Percentiles rank a stretch among this genome's conserved stretches.
Conservation (phyloP, 2,797 vertebrate species). For the Trachops cirrhosus region DNA sequence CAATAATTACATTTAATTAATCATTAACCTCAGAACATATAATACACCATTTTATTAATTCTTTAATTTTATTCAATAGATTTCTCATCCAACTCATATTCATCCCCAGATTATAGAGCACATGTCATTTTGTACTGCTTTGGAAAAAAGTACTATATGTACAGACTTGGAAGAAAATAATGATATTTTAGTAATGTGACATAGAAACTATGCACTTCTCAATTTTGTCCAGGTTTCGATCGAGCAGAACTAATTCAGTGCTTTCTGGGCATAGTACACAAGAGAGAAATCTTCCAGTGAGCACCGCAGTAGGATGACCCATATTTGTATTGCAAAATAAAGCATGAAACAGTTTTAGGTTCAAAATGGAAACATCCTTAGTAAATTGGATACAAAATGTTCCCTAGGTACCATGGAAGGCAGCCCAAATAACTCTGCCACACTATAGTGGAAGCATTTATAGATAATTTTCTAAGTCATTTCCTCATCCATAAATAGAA, state of each 20-base stretch:
- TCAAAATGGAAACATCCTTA: conserved; percentile 42
- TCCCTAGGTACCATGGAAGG: neutral
- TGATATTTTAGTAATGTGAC: conserved; percentile 41
- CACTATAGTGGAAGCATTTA: neutral
- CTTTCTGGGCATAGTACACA: conserved; percentile 44
- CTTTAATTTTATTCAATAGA: neutral
- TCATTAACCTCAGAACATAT: neutral
- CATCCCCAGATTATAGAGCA: neutral
- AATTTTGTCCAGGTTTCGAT: conserved; percentile 30
- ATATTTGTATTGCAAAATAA: conserved; percentile 56
- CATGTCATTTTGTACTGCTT: conserved; percentile 10
- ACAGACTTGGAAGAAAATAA: conserved; percentile 34
- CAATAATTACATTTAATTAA: conserved; percentile 17
- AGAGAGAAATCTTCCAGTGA: conserved; percentile 43
- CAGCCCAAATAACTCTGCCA: neutral
- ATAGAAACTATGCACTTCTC: conserved; percentile 40
- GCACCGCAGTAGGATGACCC: neutral
- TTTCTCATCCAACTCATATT: neutral
- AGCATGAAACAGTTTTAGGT: conserved; percentile 39
- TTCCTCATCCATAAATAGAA: neutral
- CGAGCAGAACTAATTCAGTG: conserved; percentile 49
- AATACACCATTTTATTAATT: neutral
- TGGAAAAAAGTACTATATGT: conserved; percentile 1
- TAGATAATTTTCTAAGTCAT: neutral
- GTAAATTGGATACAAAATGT: conserved; percentile 38